These are phyloP conservation scores for Columbina picui DNA, from an alignment of 2,113 vertebrate genomes.

Conservation along the genomic window DNA sequence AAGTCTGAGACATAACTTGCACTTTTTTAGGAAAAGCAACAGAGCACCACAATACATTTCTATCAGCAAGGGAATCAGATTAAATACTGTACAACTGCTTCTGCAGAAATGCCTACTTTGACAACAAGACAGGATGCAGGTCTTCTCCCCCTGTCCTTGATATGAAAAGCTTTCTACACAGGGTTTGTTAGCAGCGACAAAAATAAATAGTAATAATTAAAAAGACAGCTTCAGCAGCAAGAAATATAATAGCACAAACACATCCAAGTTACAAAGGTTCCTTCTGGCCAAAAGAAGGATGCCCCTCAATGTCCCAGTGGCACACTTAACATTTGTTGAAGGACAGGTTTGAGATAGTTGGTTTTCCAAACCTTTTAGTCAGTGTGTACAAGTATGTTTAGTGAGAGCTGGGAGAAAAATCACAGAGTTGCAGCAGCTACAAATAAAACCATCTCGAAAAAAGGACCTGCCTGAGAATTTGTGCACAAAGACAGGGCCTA, in stretches of 20 bases:
- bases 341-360: background rate
- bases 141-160: background rate
- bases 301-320: background rate
- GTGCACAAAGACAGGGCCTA: background rate
- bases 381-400: fast-evolving
- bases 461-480: background rate
- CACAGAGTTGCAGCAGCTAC: background rate
- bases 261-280: background rate
- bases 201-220: background rate
- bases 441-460: background rate
- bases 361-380: background rate
- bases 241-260: background rate
- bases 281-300: background rate
- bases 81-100: background rate
- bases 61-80: background rate
- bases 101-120: background rate
- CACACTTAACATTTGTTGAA: background rate
- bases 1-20: background rate
- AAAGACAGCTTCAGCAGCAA: background rate
- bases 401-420: background rate
- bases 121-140: background rate
- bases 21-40: background rate
- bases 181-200: background rate
- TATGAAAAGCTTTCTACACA: background rate
- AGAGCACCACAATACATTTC: background rate